Evolutionary conservation across 2,113 vertebrate species (phyloP).

Genomic region (Tupaia tana): DNA sequence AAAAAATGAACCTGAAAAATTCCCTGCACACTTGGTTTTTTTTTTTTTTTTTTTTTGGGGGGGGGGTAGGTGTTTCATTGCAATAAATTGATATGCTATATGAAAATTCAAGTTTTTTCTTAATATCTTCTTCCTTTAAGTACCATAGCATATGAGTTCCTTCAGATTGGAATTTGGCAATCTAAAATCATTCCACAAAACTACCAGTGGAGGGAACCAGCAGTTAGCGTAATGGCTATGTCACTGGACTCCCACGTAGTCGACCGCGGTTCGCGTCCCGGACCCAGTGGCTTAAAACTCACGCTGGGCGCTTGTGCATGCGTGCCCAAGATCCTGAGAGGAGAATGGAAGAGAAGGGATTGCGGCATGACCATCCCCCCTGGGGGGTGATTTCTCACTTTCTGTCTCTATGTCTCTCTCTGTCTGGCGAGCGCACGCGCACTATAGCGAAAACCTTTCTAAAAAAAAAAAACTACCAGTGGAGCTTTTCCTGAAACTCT

Average conservation of each 20-base stretch:
- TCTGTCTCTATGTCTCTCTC: too few species aligned
- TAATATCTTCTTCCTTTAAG: constrained; percentile 56
- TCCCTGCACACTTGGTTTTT: constrained; percentile 8
- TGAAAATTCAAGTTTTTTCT: neutral
- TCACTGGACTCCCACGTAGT: too few species aligned
- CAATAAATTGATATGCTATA: neutral
- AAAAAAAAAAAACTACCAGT: constrained; percentile 32
- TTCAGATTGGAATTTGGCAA: neutral
- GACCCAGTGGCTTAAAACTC: too few species aligned
- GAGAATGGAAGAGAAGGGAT: too few species aligned
- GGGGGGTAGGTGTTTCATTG: constrained; percentile 12
- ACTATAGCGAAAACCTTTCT: too few species aligned
- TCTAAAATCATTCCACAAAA: constrained; percentile 11
- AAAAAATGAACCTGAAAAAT: constrained; percentile 4
- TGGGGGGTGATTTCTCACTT: too few species aligned
- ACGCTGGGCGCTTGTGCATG: too few species aligned
- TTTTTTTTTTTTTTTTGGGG: neutral
- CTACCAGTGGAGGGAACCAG: neutral
- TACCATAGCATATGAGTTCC: neutral
- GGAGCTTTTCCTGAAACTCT: constrained; percentile 34
- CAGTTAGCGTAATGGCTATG: too few species aligned
- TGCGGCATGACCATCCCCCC: too few species aligned
- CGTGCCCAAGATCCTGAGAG: too few species aligned
- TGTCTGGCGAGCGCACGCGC: too few species aligned
- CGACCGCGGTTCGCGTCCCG: too few species aligned